Evolutionary conservation across 2,113 vertebrate genomes (phyloP), one percentile per base, ranked within the genome.

Genomic region (Empidonax alnorum): DNA sequence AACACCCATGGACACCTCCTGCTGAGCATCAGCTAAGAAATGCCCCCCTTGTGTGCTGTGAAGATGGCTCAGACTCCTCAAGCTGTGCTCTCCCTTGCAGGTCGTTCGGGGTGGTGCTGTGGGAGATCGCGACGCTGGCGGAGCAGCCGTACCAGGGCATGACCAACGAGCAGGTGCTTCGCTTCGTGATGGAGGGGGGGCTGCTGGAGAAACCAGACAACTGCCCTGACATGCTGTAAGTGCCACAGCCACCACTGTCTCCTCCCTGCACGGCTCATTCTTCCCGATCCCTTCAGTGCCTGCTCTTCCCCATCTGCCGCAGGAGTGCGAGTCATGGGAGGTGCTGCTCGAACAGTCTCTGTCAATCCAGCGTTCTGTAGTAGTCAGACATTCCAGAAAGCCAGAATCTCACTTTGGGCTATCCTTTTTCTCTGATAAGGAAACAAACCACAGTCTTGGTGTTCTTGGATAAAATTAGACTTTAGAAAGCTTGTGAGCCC

Each of bases 141-240:
- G 99, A 99, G 93, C 99, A 99, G 96, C 99, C 99, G 0, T 99
- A 99, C 98, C 99, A 99, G 96, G 99, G 99, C 92, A 98, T 99
- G 99, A 99, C 99, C 97, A 99, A 99, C 9, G 99, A 99, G 84
- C 99, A 99, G 97, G 99, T 99, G 87, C 98, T 99, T 73, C 99
- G 99, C 89, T 99, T 99, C 4, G 99, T 99, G 96, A 99, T 99
- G 99, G 99, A 99, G 80, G 99, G 99, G 15, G 99, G 99, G 53
- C 98, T 99, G 87, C 97, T 99, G 98, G 99, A 99, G 65, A 99
- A 99, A 93, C 99, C 99, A 0, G 99, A 99, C 97, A 99, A 99
- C 92, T 99, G 99, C 92, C 99, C 99, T 0, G 99, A 99, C 97
- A 99, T 99, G 99, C 98, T 99, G 99, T 99, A 97, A 33, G 98